Conservation (phyloP, 2,113 vertebrate genomes). For the Sitta europaea region DNA sequence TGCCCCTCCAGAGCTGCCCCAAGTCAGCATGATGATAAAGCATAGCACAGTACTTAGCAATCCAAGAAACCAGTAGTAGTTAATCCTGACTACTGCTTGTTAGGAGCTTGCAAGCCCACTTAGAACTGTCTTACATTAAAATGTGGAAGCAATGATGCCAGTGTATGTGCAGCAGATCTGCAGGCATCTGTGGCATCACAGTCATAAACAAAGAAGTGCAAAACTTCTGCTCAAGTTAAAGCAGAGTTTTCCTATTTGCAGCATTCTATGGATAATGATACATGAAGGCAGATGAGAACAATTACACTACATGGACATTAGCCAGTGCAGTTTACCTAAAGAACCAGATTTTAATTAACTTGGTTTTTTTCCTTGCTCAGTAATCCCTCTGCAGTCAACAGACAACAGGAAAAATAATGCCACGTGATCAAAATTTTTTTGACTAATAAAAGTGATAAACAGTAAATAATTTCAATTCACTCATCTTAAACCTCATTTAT, state of each 20-base stretch:
- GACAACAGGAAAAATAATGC: not conserved
- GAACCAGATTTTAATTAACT: not conserved
- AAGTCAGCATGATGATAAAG: not conserved
- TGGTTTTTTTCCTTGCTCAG: not conserved
- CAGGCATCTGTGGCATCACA: not conserved
- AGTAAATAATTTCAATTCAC: not conserved
- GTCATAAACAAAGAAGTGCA: not conserved
- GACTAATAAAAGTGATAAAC: not conserved
- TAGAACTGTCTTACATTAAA: not conserved
- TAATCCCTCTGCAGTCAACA: not conserved
- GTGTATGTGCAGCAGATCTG: not conserved
- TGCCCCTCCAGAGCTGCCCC: not conserved
- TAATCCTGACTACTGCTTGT: not conserved
- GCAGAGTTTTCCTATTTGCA: not conserved
- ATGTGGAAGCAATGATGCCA: not conserved
- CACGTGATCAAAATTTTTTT: not conserved
- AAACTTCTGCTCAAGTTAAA: not conserved
- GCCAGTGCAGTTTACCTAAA: not conserved
- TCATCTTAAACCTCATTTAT: not conserved
- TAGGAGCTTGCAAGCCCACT: not conserved
- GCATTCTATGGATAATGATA: not conserved
- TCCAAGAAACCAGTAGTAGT: not conserved
- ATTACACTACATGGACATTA: not conserved
- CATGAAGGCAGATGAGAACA: not conserved
- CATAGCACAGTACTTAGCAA: not conserved